Percentiles rank a stretch among this genome's conserved stretches.
These are phyloP conservation scores for Drosophila quinaria DNA, from an alignment of 2,888 invertebrate genomes.

Conservation along the genomic window DNA sequence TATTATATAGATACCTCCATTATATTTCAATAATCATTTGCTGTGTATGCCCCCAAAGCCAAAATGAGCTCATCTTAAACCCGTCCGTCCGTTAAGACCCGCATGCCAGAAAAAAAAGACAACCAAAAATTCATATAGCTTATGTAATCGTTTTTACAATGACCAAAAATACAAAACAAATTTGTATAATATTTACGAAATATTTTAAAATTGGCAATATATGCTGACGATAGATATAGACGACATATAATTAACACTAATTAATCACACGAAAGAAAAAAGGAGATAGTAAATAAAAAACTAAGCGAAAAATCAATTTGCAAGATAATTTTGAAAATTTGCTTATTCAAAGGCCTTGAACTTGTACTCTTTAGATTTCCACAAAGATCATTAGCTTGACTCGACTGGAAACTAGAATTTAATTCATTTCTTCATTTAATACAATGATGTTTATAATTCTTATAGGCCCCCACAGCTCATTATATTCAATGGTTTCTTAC, in stretches of 20 bases:
- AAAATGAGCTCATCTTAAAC: constrained; percentile 71
- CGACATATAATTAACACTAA: constrained; percentile 82
- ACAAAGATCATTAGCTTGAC: constrained; percentile 32
- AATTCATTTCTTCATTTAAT: constrained; percentile 70
- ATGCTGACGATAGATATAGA: constrained; percentile 23
- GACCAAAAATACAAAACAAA: neutral
- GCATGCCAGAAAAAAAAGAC: constrained; percentile 23
- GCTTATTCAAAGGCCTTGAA: constrained; percentile 65
- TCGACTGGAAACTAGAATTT: constrained; percentile 49
- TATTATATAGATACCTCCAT: constrained; percentile 33
- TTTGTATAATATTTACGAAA: constrained; percentile 72
- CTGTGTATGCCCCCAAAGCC: constrained; percentile 50
- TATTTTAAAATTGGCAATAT: constrained; percentile 35
- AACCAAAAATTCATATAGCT: constrained; percentile 48
- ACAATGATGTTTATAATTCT: constrained; percentile 68
- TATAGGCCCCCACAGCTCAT: constrained; percentile 60
- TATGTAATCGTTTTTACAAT: constrained; percentile 66
- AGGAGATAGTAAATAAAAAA: constrained; percentile 6
- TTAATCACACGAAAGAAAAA: constrained; percentile 74
- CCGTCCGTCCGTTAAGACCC: constrained; percentile 10
- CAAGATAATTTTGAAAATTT: constrained; percentile 12
- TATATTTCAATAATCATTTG: constrained; percentile 53
- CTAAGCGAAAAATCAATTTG: constrained; percentile 42
- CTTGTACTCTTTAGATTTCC: constrained; percentile 36
- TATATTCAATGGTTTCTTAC: constrained; percentile 54